Conservation (phyloP, 2,113 vertebrate genomes). For the Melierax canorus region DNA sequence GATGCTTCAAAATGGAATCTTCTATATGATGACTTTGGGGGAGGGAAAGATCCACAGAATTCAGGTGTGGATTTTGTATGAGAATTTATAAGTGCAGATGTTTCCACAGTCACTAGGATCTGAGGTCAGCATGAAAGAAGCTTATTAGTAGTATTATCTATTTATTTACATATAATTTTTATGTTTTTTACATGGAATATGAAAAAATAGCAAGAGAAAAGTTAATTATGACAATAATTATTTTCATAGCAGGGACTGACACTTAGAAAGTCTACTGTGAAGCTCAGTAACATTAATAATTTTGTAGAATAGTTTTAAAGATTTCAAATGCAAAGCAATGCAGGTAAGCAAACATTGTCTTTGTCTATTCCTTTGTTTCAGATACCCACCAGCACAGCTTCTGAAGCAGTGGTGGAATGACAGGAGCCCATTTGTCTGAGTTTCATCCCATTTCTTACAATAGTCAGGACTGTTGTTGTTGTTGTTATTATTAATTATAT, state of each 20-base stretch:
- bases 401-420: background rate
- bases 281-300: background rate
- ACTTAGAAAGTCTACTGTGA: background rate
- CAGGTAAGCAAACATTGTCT: background rate
- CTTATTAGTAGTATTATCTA: background rate
- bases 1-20: background rate
- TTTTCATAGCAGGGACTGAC: background rate
- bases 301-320: background rate
- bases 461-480: background rate
- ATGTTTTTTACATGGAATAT: fast-evolving
- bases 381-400: background rate
- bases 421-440: background rate
- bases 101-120: background rate
- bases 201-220: background rate
- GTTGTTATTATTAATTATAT: background rate
- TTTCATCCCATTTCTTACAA: background rate
- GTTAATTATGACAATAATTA: background rate
- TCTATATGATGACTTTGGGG: background rate
- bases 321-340: background rate
- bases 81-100: background rate
- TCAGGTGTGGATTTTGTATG: background rate
- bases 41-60: background rate
- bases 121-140: background rate
- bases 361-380: background rate
- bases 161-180: background rate